A percentile compares a stretch with the other conserved stretches of the same genome.
phyloP scores from a whole-genome alignment of 92 coral and sea anemone genomes.

The Zoanthus sociatus region DNA sequence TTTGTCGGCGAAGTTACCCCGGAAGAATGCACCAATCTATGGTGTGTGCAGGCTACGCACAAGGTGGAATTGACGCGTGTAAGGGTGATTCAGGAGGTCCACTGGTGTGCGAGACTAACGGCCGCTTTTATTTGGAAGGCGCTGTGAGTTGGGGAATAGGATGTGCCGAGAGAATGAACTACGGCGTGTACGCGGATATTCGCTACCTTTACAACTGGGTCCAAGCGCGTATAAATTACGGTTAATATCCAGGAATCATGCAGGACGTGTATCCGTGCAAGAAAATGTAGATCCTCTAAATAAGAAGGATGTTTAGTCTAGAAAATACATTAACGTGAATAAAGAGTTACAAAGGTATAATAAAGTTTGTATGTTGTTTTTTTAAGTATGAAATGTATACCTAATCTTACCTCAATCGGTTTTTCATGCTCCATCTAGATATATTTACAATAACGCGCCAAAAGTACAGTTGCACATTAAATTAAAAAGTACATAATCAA shows the following conservation, averaged over 20 bases:
- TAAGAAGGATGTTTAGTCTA: too few species aligned
- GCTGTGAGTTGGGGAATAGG: conserved; percentile 16
- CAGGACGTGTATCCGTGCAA: too few species aligned
- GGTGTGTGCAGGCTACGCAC: conserved; percentile 22
- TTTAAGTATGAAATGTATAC: too few species aligned
- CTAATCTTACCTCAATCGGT: too few species aligned
- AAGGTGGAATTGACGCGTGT: conserved; percentile 15
- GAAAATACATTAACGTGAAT: too few species aligned
- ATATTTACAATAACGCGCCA: too few species aligned
- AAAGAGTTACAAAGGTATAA: too few species aligned
- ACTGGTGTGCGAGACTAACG: neutral
- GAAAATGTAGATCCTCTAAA: too few species aligned
- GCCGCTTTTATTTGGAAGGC: neutral
- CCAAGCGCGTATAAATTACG: neutral
- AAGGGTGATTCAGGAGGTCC: conserved; percentile 22
- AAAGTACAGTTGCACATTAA: too few species aligned
- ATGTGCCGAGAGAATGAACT: neutral
- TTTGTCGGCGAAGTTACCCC: neutral
- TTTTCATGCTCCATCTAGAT: too few species aligned
- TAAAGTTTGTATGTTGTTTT: too few species aligned
- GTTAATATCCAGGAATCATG: neutral
- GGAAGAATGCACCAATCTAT: conserved; percentile 1
- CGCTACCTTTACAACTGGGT: neutral
- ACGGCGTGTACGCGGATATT: conserved; percentile 15
- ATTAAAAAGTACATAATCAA: too few species aligned